A percentile compares a stretch with the other conserved stretches of the same genome.
phyloP scores from a whole-genome alignment of 2,888 invertebrate species.

The Lycocerus yunnanus region DNA sequence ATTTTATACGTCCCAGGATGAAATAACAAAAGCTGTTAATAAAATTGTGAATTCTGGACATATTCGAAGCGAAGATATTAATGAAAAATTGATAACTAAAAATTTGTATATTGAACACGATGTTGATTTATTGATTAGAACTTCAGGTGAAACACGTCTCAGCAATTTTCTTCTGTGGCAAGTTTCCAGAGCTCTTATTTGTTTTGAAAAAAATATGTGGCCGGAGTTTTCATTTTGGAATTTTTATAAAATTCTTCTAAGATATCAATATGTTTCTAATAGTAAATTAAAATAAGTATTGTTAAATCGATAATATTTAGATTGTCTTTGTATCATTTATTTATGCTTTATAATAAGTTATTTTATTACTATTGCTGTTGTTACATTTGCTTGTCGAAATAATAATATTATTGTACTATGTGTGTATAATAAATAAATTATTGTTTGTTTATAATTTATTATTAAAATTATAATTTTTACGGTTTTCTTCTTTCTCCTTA shows the following conservation, averaged over 20 bases:
- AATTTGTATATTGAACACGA: not conserved
- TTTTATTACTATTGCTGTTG: not conserved
- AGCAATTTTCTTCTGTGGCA: slow-evolving; percentile 88
- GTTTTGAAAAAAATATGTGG: slow-evolving; percentile 92
- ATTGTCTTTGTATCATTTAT: not conserved
- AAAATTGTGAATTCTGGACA: not conserved
- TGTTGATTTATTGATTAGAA: slow-evolving; percentile 49
- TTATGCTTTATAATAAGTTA: not conserved
- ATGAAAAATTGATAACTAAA: not conserved
- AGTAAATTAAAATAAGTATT: not conserved
- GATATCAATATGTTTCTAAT: slow-evolving; percentile 73
- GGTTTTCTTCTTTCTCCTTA: no score
- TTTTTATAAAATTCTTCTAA: slow-evolving; percentile 81
- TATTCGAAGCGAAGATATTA: not conserved
- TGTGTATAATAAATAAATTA: no score
- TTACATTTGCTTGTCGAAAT: no score
- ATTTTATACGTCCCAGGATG: not conserved
- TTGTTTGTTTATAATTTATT: no score
- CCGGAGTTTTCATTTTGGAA: slow-evolving; percentile 96
- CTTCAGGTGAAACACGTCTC: slow-evolving; percentile 80
- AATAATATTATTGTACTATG: no score
- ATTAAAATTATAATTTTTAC: no score
- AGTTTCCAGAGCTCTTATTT: slow-evolving; percentile 78
- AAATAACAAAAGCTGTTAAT: not conserved
- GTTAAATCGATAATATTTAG: not conserved